Conservation (phyloP, 2,113 vertebrate species). For the Ursus arctos region DNA sequence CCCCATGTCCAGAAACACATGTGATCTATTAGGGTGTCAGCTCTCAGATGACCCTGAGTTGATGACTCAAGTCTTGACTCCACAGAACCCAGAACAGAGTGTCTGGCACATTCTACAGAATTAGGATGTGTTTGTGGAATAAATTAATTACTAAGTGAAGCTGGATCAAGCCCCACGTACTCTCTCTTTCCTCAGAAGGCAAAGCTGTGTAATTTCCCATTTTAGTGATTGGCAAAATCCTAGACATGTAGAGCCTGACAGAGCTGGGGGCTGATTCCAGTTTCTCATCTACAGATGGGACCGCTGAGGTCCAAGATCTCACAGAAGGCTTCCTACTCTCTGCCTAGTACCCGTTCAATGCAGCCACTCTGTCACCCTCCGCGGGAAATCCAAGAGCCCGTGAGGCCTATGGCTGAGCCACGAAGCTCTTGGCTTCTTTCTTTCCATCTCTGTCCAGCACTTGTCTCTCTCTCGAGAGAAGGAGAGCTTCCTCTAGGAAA, state of each 20-base stretch:
- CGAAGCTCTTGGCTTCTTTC: slow-evolving; percentile 45
- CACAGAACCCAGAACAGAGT: neutral
- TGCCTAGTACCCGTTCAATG: slow-evolving; percentile 39
- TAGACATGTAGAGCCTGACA: neutral
- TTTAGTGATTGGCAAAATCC: slow-evolving; percentile 58
- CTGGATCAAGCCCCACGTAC: neutral
- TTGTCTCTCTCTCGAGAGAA: slow-evolving; percentile 1
- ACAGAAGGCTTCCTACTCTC: slow-evolving; percentile 60
- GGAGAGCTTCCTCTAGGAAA: slow-evolving; percentile 14
- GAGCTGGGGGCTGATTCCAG: slow-evolving; percentile 33
- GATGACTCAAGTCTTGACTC: neutral
- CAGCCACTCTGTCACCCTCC: neutral
- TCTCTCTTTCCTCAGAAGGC: slow-evolving; percentile 49
- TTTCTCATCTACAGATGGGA: slow-evolving; percentile 73
- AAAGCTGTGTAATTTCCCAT: slow-evolving; percentile 62
- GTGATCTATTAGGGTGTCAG: neutral
- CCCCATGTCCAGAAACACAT: neutral
- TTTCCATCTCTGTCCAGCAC: slow-evolving; percentile 28
- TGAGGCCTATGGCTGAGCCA: neutral
- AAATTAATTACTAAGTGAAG: slow-evolving; percentile 53
- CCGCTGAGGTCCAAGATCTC: slow-evolving; percentile 64
- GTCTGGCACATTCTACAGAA: slow-evolving; percentile 8
- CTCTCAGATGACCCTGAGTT: neutral
- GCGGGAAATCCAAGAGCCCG: slow-evolving; percentile 33
- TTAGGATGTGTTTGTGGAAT: slow-evolving; percentile 2